Evolutionary conservation across 2,888 invertebrate genomes (phyloP).

Genomic region (Leptinotarsa haldemani): DNA sequence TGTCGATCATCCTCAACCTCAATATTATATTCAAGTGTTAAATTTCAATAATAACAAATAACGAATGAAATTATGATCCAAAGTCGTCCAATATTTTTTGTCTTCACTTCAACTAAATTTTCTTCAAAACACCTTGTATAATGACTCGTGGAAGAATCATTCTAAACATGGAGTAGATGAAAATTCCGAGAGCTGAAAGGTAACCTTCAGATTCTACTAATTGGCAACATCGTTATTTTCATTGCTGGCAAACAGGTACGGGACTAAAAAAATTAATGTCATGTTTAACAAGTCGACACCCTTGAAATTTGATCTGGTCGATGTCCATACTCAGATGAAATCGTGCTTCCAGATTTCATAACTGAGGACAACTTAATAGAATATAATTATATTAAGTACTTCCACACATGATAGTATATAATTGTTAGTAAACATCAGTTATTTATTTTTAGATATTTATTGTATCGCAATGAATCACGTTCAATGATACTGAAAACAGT

Average conservation of each 20-base stretch:
- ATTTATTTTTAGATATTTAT: no score
- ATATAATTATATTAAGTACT: not conserved
- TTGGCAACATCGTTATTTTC: not conserved
- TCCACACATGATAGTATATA: not conserved
- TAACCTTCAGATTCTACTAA: slow-evolving; percentile 1
- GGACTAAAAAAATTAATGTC: not conserved
- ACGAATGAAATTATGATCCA: no score
- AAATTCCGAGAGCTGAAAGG: not conserved
- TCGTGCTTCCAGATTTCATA: not conserved
- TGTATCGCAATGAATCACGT: not conserved
- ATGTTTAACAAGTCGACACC: slow-evolving; percentile 22
- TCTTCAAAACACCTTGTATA: not conserved
- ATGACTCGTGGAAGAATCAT: not conserved
- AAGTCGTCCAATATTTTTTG: no score
- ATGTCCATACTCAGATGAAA: slow-evolving; percentile 11
- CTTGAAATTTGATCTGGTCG: slow-evolving; percentile 27
- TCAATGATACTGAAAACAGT: no score
- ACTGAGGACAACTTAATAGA: not conserved
- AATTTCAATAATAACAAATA: no score
- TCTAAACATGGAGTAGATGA: not conserved
- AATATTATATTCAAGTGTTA: no score
- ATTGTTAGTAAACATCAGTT: slow-evolving; percentile 1
- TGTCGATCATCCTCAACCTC: no score
- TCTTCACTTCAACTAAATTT: no score
- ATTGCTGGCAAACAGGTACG: slow-evolving; percentile 8